phyloP scores from a whole-genome alignment of 2,888 invertebrate species.

The Pollenia griseotomentosa region DNA sequence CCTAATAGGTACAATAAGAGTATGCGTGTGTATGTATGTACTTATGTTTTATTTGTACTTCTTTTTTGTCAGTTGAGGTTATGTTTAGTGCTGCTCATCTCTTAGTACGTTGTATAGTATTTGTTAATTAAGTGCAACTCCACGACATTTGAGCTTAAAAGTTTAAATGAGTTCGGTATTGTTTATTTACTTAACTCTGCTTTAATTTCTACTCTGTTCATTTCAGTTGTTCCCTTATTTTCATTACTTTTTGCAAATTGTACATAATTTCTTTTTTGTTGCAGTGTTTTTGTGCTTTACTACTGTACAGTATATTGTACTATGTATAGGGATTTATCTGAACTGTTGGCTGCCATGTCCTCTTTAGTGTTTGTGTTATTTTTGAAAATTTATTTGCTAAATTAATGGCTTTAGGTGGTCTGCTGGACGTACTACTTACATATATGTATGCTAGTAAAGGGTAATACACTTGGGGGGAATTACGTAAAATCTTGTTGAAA shows the following conservation, averaged over 20 bases:
- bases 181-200: slow-evolving; percentile 61
- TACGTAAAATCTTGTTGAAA: no score
- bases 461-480: neutral
- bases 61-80: slow-evolving; percentile 79
- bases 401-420: slow-evolving; percentile 58
- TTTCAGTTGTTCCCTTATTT: neutral
- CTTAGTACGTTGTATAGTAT: slow-evolving; percentile 74
- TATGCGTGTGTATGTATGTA: neutral
- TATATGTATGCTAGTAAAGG: neutral
- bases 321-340: slow-evolving; percentile 1
- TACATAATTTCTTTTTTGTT: slow-evolving; percentile 29
- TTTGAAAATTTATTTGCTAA: slow-evolving; percentile 62
- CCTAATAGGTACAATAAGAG: neutral
- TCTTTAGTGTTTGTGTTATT: slow-evolving; percentile 47
- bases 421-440: neutral
- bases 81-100: slow-evolving; percentile 80
- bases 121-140: slow-evolving; percentile 83
- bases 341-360: slow-evolving; percentile 33
- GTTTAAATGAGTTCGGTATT: slow-evolving; percentile 63
- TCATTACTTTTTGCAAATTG: neutral
- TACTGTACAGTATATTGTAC: neutral
- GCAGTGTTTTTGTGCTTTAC: slow-evolving; percentile 3
- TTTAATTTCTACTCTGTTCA: slow-evolving; percentile 43
- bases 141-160: slow-evolving; percentile 75
- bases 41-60: neutral